Base-by-base conservation (phyloP, 2,888 invertebrate genomes). In the Machimus atricapillus region DNA sequence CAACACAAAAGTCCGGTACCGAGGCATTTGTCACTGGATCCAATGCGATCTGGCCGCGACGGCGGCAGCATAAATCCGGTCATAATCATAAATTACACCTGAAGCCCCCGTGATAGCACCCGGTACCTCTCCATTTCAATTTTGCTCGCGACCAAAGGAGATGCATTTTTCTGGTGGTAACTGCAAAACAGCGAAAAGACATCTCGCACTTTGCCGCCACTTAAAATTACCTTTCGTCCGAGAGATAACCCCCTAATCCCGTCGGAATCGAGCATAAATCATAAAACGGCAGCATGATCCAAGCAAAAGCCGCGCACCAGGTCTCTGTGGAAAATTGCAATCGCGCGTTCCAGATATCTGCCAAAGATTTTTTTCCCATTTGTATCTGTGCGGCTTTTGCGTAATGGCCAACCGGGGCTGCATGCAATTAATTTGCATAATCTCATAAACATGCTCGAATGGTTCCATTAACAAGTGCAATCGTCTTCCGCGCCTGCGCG, bases 381-480 rank as follows among this genome's bases (percentile, higher is more conserved):
- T 79, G 52, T 79, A 79, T 46, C 76, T 6, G 66, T 2, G 76
- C 76, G 76, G 76, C 76, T 76, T 76, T 76, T 76, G 76, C 76
- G 76, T 76, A 76, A 76, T 76, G 27, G 40, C 40, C 5, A 76
- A 34, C 40, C 76, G 4, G 79, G 52, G 40, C 19, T 27, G 19
- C 19, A 46, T 43, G 43, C 40, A 82, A 82, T 82, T 82, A 82
- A 82, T 82, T 82, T 82, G 82, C 82, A 82, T 82, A 82, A 82
- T 82, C 82, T 56, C 37, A 82, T 82, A 82, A 82, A 82, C 82
- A 82, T 82, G 82, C 56, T 82, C 56, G 82, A 82, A 58, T 82
- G 58, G 56, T 82, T 82, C 82, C 82, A 82, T 82, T 82, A 82
- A 82, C 58, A 76, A 76, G 76, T 76, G 37, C 76, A 76, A 7